phyloP scores from a whole-genome alignment of 2,113 vertebrate species.

The Rhinoptilus africanus region DNA sequence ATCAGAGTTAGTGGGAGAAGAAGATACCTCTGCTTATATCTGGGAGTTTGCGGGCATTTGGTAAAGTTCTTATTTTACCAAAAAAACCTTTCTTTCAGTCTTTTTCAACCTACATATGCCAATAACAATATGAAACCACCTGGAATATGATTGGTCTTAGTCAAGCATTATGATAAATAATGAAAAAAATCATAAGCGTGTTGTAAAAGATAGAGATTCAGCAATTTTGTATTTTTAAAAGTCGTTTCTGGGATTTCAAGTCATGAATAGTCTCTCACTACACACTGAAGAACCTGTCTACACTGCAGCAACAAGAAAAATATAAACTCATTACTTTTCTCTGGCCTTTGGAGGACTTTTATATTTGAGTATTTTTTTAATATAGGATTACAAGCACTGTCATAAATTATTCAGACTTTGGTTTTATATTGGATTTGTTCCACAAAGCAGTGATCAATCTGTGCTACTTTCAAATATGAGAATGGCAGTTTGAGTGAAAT shows the following conservation, averaged over 20 bases:
- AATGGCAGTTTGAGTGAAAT: neutral
- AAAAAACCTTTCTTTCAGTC: neutral
- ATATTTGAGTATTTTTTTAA: constrained; percentile 26
- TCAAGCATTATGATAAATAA: neutral
- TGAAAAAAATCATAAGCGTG: neutral
- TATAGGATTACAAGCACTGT: constrained; percentile 27
- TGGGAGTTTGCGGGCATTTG: neutral
- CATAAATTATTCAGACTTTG: constrained; percentile 58
- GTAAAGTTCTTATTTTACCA: neutral
- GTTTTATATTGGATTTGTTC: constrained; percentile 36
- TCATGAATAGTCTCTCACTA: neutral
- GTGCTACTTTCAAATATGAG: neutral
- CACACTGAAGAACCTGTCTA: neutral
- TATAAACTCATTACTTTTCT: constrained; percentile 16
- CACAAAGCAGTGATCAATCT: constrained; percentile 3
- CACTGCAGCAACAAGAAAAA: constrained; percentile 10
- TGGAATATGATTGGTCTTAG: neutral
- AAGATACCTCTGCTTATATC: neutral
- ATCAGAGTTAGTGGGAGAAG: neutral
- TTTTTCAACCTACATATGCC: neutral
- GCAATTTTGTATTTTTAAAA: neutral
- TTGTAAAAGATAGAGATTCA: neutral
- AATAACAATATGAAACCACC: neutral
- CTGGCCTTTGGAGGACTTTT: neutral
- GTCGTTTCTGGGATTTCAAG: neutral